Evolutionary conservation across 2,113 vertebrate genomes (phyloP).

Genomic region (Phocoena sinus): DNA sequence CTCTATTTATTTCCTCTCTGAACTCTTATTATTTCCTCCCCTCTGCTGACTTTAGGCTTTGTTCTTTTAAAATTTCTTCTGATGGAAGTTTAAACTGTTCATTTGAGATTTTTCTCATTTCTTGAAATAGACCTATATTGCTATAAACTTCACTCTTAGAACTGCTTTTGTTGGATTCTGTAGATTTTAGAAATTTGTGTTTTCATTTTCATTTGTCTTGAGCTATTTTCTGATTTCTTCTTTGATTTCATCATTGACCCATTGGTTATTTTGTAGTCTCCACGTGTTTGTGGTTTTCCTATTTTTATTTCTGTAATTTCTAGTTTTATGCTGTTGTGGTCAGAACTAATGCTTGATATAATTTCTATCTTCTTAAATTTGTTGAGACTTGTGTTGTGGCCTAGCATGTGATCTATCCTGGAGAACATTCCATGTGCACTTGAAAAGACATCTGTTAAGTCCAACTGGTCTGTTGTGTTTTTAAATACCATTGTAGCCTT

Average conservation of each 20-base stretch:
- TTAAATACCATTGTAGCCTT: background rate
- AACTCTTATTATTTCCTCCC: background rate
- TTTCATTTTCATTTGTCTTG: background rate
- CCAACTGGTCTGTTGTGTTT: background rate
- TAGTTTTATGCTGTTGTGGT: background rate
- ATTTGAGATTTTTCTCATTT: background rate
- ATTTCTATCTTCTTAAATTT: background rate
- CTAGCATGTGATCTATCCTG: background rate
- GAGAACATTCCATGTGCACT: background rate
- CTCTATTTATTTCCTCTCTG: background rate
- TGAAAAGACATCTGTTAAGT: background rate
- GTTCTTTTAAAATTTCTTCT: background rate
- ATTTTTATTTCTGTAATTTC: background rate
- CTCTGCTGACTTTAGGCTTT: background rate
- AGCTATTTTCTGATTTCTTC: background rate
- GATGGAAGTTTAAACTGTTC: background rate
- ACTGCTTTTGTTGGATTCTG: background rate
- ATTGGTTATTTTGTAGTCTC: background rate
- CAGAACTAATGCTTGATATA: background rate
- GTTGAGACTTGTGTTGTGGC: background rate
- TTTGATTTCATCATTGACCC: background rate
- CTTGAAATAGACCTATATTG: background rate
- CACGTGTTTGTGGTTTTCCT: background rate
- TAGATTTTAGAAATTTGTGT: background rate
- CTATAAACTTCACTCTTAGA: background rate